Evolutionary conservation across 1,140 invertebrate species (phyloP), one percentile per base, ranked within the genome.

Genomic region (Heterodera schachtii): DNA sequence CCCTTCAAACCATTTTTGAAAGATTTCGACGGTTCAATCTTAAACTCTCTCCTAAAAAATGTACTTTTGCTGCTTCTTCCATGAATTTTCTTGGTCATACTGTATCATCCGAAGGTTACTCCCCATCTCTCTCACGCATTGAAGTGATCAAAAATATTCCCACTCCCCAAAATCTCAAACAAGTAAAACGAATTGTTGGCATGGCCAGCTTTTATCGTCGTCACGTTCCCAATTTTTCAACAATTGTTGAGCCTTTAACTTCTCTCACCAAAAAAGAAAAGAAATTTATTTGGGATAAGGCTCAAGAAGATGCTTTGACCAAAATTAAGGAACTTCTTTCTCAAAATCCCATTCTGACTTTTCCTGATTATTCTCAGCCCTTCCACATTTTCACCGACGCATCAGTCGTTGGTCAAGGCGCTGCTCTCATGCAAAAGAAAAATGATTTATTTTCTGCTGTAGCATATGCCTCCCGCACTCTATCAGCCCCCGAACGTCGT

Each of bases 181-280:
- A 88, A 64, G 67, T 91, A 0, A 67, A 83, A 77, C 43, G 73
- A 19, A 90, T 90, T 75, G 49, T 90, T 4, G 87, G 88, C 49
- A 79, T 87, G 9, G 31, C 21, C 9, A 47, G 31, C 9, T 83
- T 82, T 43, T 83, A 64, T 49, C 49, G 82, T 16, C 70, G 70
- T 49, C 73, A 78, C 49, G 43, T 83, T 4, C 6, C 11, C 2
- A 41, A 71, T 9, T 83, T 74, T 31, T 60, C 82, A n/a, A 41
- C 57, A n/a, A 83, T 83, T 43, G 60, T 46, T 8, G 82, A 83
- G 52, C 81, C 82, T 2, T 43, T 83, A 5, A 82, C 81, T 2
- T 11, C 16, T 43, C n/a, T 83, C 0, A 82, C 49, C 19, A 46
- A 73, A 13, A 83, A 83, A 75, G 82, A 81, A 3, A 46, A 52